Evolutionary conservation across 2,113 vertebrate genomes (phyloP).

Genomic region (Beaufortia kweichowensis): DNA sequence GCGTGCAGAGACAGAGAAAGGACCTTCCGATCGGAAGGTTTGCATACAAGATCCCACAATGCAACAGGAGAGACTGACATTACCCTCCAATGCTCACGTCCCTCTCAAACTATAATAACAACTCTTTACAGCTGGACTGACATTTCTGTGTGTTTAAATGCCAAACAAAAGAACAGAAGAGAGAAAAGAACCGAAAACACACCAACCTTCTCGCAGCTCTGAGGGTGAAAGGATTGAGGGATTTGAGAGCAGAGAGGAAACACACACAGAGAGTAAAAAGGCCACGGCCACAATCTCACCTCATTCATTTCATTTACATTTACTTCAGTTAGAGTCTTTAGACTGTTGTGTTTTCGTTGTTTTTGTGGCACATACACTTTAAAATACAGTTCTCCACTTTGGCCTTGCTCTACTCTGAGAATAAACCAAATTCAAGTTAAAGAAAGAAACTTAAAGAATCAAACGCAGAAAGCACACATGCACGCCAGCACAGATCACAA

Average conservation of each 20-base stretch:
- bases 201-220: conserved; percentile 99
- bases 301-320: too few species aligned
- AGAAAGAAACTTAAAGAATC: not conserved
- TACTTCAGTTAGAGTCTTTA: too few species aligned
- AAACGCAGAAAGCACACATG: conserved; percentile 35
- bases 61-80: conserved; percentile 77
- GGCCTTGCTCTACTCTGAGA: conserved; percentile 44
- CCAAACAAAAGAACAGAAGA: conserved; percentile 80
- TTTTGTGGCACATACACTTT: conserved; percentile 37
- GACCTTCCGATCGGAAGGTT: conserved; percentile 79
- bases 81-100: conserved; percentile 62
- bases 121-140: conserved; percentile 5
- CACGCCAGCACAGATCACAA: conserved; percentile 7
- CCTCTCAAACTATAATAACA: not conserved
- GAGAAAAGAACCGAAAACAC: conserved; percentile 89
- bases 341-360: too few species aligned
- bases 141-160: conserved; percentile 62
- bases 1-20: conserved; percentile 75
- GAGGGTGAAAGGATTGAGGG: conserved; percentile 88
- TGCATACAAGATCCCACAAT: conserved; percentile 93
- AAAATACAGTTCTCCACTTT: conserved; percentile 21
- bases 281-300: conserved; percentile 84
- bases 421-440: conserved; percentile 3
- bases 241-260: conserved; percentile 98
- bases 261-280: conserved; percentile 99